Percentiles rank a stretch among this genome's conserved stretches.
These are phyloP conservation scores for Formica aserva DNA, from an alignment of 2,888 invertebrate genomes.

Conservation along the genomic window DNA sequence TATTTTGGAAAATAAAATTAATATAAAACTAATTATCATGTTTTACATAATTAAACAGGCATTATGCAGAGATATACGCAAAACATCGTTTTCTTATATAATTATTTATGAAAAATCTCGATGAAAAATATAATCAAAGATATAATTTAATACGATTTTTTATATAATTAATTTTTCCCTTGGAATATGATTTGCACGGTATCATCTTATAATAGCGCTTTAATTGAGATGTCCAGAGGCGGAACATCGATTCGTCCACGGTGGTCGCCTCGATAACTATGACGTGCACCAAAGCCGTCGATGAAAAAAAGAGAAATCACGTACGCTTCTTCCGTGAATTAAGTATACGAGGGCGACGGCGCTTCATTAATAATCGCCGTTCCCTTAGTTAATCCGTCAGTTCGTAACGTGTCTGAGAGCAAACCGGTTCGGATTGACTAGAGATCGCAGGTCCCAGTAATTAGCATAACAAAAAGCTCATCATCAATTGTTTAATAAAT, in stretches of 20 bases:
- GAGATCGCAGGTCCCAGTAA: conserved; percentile 11
- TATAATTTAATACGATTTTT: neutral
- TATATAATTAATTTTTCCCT: neutral
- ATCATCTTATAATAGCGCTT: neutral
- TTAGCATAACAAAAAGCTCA: no score
- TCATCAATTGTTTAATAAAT: no score
- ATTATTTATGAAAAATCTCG: conserved; percentile 1
- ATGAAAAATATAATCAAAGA: neutral
- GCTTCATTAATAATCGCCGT: conserved; percentile 67
- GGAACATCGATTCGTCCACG: conserved; percentile 22
- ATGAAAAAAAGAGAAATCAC: conserved; percentile 10
- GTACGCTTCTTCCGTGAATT: conserved; percentile 52
- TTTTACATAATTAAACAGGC: neutral
- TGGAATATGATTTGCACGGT: neutral
- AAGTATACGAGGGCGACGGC: conserved; percentile 55
- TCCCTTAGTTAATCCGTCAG: conserved; percentile 60
- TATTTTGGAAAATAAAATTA: neutral
- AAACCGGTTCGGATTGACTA: conserved; percentile 61
- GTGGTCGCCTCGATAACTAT: conserved; percentile 13
- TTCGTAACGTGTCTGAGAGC: conserved; percentile 6
- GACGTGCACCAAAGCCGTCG: neutral
- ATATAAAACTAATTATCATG: neutral
- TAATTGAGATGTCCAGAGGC: conserved; percentile 57
- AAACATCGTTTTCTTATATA: neutral
- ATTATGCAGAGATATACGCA: neutral